A percentile compares a stretch with the other conserved stretches of the same genome.
These are phyloP conservation scores for Drosophila tripunctata DNA, from an alignment of 2,888 invertebrate species.

Conservation along the genomic window DNA sequence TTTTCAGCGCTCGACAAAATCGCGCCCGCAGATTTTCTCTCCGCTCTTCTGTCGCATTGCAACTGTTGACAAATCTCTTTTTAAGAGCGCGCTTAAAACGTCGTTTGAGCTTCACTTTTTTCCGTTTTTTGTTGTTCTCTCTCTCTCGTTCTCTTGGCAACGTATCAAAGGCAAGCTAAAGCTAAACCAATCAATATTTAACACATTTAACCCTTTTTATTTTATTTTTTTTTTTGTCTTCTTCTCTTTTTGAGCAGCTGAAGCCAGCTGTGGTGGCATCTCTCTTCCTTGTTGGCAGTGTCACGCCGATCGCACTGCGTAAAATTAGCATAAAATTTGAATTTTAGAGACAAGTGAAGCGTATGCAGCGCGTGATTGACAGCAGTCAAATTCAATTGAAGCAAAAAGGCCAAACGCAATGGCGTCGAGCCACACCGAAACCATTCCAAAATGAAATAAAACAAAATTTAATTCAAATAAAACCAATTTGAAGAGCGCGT, in stretches of 20 bases:
- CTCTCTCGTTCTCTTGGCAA: slow-evolving; percentile 20
- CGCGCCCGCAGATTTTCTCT: slow-evolving; percentile 37
- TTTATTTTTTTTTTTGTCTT: too few species aligned
- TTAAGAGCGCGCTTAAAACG: slow-evolving; percentile 78
- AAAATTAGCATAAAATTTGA: slow-evolving; percentile 80
- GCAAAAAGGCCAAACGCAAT: slow-evolving; percentile 49
- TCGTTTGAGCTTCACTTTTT: slow-evolving; percentile 65
- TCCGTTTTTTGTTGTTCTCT: neutral
- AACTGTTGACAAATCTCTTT: slow-evolving; percentile 79
- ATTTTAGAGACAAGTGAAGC: slow-evolving; percentile 77
- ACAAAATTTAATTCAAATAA: slow-evolving; percentile 79
- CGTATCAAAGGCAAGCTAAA: slow-evolving; percentile 44
- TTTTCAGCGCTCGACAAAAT: slow-evolving; percentile 17
- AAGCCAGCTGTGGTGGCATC: slow-evolving; percentile 40
- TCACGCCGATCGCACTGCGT: slow-evolving; percentile 64
- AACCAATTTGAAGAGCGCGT: slow-evolving; percentile 62
- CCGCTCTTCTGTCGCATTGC: slow-evolving; percentile 56
- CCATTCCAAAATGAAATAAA: slow-evolving; percentile 62
- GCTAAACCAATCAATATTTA: slow-evolving; percentile 77
- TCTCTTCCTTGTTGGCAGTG: slow-evolving; percentile 17
- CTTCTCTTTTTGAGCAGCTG: slow-evolving; percentile 27
- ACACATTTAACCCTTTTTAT: slow-evolving; percentile 78
- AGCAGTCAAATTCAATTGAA: slow-evolving; percentile 79
- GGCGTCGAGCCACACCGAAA: slow-evolving; percentile 1
- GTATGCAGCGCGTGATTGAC: slow-evolving; percentile 78